Conservation (phyloP, 2,113 vertebrate species). For the Syrmaticus mikado region DNA sequence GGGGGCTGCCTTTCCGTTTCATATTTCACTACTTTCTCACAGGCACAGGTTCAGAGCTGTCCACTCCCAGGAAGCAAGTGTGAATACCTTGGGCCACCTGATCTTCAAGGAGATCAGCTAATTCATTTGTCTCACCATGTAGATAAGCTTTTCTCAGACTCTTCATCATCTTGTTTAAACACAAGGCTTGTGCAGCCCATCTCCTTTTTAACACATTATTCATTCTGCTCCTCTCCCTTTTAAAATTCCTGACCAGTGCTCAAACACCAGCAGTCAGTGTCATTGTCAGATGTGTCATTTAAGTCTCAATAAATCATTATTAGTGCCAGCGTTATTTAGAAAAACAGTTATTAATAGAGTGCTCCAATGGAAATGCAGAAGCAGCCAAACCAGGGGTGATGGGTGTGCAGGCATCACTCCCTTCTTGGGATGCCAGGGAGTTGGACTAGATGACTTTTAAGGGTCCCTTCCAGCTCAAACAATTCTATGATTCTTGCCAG, state of each 20-base stretch:
- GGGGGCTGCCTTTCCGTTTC: neutral
- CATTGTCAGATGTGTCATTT: slow-evolving; percentile 39
- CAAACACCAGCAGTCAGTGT: slow-evolving; percentile 34
- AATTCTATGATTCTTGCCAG: neutral
- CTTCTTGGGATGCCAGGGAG: neutral
- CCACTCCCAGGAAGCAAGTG: neutral
- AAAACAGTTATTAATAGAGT: slow-evolving; percentile 24
- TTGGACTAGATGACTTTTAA: too few relatives aligned
- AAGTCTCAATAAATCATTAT: slow-evolving; percentile 42
- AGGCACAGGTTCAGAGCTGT: neutral
- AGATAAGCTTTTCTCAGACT: slow-evolving; percentile 32
- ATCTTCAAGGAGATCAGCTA: neutral
- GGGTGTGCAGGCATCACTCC: neutral
- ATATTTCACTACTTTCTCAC: neutral
- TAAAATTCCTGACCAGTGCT: slow-evolving; percentile 43
- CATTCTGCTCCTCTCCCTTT: slow-evolving; percentile 21
- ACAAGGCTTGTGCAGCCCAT: neutral
- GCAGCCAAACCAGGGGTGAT: neutral
- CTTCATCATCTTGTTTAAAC: slow-evolving; percentile 46
- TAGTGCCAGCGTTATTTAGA: slow-evolving; percentile 30
- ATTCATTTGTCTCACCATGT: neutral
- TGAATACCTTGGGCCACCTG: neutral
- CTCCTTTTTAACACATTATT: neutral
- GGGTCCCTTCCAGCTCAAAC: too few relatives aligned
- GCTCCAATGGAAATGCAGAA: neutral